Evolutionary conservation across 1,140 invertebrate genomes (phyloP).

Genomic region (Plectrocnemia conspersa): DNA sequence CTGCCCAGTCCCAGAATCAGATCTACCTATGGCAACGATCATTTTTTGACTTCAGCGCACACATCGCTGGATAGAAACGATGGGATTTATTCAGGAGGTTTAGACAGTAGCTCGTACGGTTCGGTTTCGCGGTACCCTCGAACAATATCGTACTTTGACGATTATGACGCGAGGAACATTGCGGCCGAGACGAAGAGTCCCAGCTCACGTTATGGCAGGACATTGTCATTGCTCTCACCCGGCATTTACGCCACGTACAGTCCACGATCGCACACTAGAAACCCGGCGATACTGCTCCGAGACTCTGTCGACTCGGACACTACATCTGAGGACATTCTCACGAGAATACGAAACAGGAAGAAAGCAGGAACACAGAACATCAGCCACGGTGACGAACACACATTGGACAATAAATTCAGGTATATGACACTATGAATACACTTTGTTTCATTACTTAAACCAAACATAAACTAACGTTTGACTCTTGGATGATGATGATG

Average conservation of each 20-base stretch:
- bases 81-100: constrained; percentile 40
- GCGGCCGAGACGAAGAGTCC: constrained; percentile 39
- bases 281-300: constrained; percentile 49
- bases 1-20: constrained; percentile 11
- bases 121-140: constrained; percentile 43
- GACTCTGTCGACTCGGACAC: constrained; percentile 47
- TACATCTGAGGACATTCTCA: constrained; percentile 48
- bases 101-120: constrained; percentile 43
- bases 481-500: not conserved
- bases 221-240: constrained; percentile 47
- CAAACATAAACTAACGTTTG: too few species aligned
- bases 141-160: constrained; percentile 48
- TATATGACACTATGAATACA: constrained; percentile 7
- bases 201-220: constrained; percentile 44
- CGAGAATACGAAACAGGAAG: constrained; percentile 49
- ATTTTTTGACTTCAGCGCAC: constrained; percentile 36
- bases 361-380: constrained; percentile 25
- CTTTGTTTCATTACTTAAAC: too few species aligned
- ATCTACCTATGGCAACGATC: constrained; percentile 13
- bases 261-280: constrained; percentile 44
- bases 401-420: constrained; percentile 34
- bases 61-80: constrained; percentile 48
- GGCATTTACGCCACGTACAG: constrained; percentile 50
- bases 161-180: constrained; percentile 40
- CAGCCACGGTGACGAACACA: constrained; percentile 22